Conservation (phyloP, 2,113 vertebrate genomes). For the Craseonycteris thonglongyai region DNA sequence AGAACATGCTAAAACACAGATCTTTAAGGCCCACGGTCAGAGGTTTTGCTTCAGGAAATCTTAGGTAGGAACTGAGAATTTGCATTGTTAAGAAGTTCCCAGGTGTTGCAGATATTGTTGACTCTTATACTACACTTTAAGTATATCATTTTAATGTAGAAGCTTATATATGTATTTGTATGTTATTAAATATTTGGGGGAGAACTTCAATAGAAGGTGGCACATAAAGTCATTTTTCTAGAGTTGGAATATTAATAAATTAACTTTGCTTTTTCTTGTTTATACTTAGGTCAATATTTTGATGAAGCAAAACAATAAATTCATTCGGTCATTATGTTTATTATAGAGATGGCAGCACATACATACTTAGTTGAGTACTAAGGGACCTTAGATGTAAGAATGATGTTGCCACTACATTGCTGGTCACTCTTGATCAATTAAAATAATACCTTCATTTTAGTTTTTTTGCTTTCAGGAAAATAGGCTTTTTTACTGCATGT, state of each 20-base stretch:
- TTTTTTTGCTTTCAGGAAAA: not conserved
- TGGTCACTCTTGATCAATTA: not conserved
- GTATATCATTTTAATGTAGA: not conserved
- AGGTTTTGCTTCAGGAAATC: not conserved
- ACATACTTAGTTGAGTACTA: not conserved
- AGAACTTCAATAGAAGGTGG: not conserved
- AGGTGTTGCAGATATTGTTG: not conserved
- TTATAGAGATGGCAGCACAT: not conserved
- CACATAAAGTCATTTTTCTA: not conserved
- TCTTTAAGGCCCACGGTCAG: not conserved
- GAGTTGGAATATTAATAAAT: not conserved
- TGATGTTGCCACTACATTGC: not conserved
- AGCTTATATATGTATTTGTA: not conserved
- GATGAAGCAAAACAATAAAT: not conserved
- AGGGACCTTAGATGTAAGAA: not conserved
- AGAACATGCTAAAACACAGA: not conserved
- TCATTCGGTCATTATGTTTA: not conserved
- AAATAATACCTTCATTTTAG: not conserved
- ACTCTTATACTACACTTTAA: not conserved
- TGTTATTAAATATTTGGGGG: not conserved
- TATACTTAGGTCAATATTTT: not conserved
- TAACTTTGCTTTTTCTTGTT: not conserved
- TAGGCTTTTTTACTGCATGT: not conserved
- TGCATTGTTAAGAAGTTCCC: not conserved
- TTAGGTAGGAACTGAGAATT: not conserved